Base-by-base conservation (phyloP, 2,797 vertebrate genomes). In the Garrulus glandarius region DNA sequence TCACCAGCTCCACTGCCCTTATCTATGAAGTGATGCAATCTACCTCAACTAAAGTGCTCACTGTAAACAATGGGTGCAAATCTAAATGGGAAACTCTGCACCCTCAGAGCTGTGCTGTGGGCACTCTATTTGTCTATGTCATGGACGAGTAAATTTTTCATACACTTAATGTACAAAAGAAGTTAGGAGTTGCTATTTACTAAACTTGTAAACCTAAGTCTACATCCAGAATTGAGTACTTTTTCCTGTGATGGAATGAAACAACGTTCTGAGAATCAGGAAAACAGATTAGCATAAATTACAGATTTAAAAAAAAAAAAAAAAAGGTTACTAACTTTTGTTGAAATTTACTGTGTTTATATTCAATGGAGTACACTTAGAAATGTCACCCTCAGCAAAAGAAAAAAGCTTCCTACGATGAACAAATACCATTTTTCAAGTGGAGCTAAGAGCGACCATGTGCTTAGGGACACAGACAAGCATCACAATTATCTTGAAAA, bases 1-100 rank as follows among this genome's bases (percentile, higher is more conserved):
- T 34, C 43, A n/a, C 15, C 37, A 44, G 12, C n/a, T 50, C 13
- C 5, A 1, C 0, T 16, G 57, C 10, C 24, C 21, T 34, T 30
- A 22, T 10, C 29, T 27, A 4, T 13, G 23, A 39, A 5, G 37
- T 41, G 15, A 63, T 3, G 2, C 3, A 37, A 47, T 18, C 27
- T n/a, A 39, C 30, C 15, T 9, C 13, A 79, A 17, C 32, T 34
- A 17, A 39, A 61, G 2, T 19, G 7, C n/a, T 88, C 43, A 30
- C 29, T n/a, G 69, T 23, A 56, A 44, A 53, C 41, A 83, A 10
- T 0, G 30, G 15, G 30, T 26, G 32, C 30, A 61, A 50, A 65
- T 21, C 36, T 43, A 46, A 65, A n/a, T 1, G 16, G 26, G 32
- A 87, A 67, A 20, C 37, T 44, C 7, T 12, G 27, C 5, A 20